These are phyloP conservation scores for Neoscelio sp. DNA, from an alignment of 2,888 invertebrate genomes.

Conservation along the genomic window DNA sequence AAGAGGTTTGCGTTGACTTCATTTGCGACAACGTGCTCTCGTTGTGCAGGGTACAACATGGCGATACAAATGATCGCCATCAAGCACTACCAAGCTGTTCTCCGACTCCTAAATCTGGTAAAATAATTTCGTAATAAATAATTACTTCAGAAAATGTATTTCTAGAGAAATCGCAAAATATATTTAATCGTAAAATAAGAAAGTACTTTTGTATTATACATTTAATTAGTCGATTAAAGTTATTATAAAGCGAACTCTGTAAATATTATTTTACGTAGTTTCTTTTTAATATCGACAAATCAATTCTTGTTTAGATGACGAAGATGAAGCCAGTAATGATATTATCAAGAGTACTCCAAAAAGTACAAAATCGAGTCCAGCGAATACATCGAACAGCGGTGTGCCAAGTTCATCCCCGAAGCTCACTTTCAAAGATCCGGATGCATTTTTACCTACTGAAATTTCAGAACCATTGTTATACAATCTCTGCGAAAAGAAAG, in stretches of 20 bases:
- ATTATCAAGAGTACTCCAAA: conserved; percentile 61
- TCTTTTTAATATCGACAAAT: too few species aligned
- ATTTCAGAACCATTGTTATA: conserved; percentile 85
- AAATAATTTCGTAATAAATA: neutral
- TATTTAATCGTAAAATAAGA: too few species aligned
- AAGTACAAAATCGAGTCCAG: conserved; percentile 60
- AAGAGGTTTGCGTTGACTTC: conserved; percentile 87
- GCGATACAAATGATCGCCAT: conserved; percentile 72
- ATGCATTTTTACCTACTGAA: conserved; percentile 85
- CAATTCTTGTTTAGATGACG: conserved; percentile 38
- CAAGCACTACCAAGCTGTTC: conserved; percentile 32
- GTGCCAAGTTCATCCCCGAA: conserved; percentile 73
- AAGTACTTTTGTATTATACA: too few species aligned
- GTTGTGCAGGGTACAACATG: conserved; percentile 83
- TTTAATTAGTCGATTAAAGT: too few species aligned
- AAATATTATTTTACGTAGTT: neutral
- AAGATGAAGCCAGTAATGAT: conserved; percentile 59
- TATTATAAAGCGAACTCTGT: too few species aligned
- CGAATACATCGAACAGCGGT: conserved; percentile 69
- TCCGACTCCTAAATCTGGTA: conserved; percentile 66
- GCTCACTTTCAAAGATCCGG: conserved; percentile 84
- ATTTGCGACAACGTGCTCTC: conserved; percentile 86
- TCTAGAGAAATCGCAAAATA: too few species aligned
- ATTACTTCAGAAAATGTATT: too few species aligned
- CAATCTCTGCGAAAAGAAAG: conserved; percentile 85